A percentile compares a stretch with the other conserved stretches of the same genome.
Evolutionary conservation across 1,140 invertebrate genomes (phyloP).

Genomic region (Melipona quadrifasciata): DNA sequence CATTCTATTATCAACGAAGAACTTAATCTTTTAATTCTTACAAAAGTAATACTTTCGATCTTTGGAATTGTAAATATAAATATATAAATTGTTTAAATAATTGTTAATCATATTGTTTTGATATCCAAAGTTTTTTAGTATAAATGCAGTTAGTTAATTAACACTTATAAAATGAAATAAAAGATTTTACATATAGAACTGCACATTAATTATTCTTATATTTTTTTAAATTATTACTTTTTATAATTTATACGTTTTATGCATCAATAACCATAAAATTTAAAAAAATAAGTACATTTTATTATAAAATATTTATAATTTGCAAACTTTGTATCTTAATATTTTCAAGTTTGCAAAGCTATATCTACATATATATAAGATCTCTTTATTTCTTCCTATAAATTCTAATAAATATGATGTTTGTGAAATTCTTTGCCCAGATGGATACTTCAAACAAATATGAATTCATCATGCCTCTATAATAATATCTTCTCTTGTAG

Average conservation of each 20-base stretch:
- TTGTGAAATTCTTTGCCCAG: not conserved
- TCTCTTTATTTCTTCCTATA: not conserved
- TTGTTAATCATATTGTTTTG: not conserved
- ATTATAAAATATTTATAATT: not conserved
- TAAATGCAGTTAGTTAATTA: not conserved
- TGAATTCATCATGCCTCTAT: not conserved
- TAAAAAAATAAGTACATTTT: not conserved
- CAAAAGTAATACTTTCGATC: not conserved
- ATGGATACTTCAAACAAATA: not conserved
- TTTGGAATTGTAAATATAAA: constrained; percentile 39
- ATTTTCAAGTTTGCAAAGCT: not conserved
- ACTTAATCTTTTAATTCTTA: not conserved
- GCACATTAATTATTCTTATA: not conserved
- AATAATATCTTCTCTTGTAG: not conserved
- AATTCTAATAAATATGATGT: not conserved
- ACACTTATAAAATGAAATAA: not conserved
- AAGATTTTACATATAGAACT: not conserved
- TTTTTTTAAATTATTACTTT: not conserved
- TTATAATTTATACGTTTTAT: not conserved
- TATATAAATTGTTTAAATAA: not conserved
- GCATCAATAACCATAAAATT: not conserved
- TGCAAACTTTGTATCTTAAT: not conserved
- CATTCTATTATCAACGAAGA: not conserved
- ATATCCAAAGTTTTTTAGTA: no score
- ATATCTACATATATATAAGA: not conserved